Base-by-base conservation (phyloP, 2,888 invertebrate species). In the Stenolophus ochropezus region DNA sequence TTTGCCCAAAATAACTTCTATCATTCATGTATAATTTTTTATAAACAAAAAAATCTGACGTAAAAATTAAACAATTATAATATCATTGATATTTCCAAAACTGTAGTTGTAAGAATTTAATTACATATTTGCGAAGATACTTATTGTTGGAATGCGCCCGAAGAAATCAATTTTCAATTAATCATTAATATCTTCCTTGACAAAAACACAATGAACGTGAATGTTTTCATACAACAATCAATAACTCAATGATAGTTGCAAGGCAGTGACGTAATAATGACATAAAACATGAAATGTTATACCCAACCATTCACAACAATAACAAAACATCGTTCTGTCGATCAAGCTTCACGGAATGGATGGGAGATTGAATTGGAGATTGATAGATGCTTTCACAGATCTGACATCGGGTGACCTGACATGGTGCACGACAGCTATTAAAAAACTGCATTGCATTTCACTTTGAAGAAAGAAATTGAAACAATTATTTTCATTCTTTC, bases 111-210 rank as follows among this genome's bases (percentile, higher is more conserved):
- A 53, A 53, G 53, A 53, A 53, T 18, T 53, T 14, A 53, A 53
- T 53, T 53, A 18, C 53, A 53, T 6, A 16, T 53, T 53, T 53
- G 53, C 20, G 20, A 53, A 8, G 0, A 53, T 18, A 53, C 33
- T 8, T 33, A 33, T 33, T 33, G 8, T 33, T n/a, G n/a, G n/a
- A 53, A 53, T 53, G 18, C 8, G 53, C 53, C 18, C 8, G 49
- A 18, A 18, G 16, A 5, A 53, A 53, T 18, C 20, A 53, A 53
- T 18, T 53, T 53, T 53, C 53, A 53, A 53, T 53, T 53, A 53
- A 53, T 53, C 53, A 53, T 18, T 53, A 53, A 14, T 53, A 53
- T 18, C 53, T 53, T 53, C 53, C 53, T 53, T 53, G 53, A 53
- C 53, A 53, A 53, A 51, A 53, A 53, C 18, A 53, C 53, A 53